Conservation (phyloP, 2,113 vertebrate species). For the Psilopogon haemacephalus region DNA sequence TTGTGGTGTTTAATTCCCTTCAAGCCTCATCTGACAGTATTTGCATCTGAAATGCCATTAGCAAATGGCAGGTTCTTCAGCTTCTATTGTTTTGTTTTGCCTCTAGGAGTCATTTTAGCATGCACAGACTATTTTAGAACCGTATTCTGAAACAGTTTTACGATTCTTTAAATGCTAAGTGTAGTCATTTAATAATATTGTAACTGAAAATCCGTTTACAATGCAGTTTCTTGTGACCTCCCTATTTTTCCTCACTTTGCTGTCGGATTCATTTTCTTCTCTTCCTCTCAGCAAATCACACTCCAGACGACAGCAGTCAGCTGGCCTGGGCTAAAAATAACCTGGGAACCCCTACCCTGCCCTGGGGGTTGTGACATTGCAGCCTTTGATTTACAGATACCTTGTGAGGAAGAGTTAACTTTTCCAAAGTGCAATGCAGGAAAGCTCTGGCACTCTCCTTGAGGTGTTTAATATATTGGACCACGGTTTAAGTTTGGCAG, state of each 20-base stretch:
- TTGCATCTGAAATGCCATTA: not conserved
- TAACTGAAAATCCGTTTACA: not conserved
- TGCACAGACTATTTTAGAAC: not conserved
- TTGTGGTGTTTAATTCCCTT: not conserved
- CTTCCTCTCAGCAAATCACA: not conserved
- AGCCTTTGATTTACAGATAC: not conserved
- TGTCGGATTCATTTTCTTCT: conserved; percentile 11
- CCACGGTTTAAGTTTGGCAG: fast-evolving
- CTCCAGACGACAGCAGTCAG: not conserved
- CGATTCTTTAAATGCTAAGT: not conserved
- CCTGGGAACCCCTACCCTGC: not conserved
- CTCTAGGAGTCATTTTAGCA: not conserved
- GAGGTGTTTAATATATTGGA: not conserved
- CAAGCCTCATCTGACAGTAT: not conserved
- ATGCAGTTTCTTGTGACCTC: not conserved
- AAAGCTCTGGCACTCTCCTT: not conserved
- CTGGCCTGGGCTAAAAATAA: not conserved
- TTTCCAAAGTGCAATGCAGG: fast-evolving
- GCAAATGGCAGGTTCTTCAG: not conserved
- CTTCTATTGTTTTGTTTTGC: not conserved
- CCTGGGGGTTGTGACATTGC: not conserved
- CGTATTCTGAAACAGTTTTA: not conserved
- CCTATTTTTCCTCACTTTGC: not conserved
- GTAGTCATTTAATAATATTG: not conserved
- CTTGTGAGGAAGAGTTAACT: not conserved